These are phyloP conservation scores for Cyrtorhinus lividipennis DNA, from an alignment of 1,140 invertebrate species.

Conservation along the genomic window DNA sequence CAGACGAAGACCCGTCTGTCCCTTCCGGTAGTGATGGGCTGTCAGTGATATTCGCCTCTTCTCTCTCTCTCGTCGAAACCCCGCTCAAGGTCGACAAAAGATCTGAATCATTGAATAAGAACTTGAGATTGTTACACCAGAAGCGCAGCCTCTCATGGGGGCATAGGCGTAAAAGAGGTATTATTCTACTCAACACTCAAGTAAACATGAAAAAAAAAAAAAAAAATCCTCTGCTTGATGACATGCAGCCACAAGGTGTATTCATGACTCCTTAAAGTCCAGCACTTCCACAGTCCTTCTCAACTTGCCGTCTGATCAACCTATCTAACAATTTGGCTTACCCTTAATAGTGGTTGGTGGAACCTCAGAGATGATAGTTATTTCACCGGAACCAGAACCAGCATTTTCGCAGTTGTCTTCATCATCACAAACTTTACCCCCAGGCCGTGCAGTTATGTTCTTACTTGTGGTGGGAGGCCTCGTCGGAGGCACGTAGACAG, in stretches of 20 bases:
- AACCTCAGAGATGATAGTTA: constrained; percentile 28
- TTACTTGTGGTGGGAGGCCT: constrained; percentile 23
- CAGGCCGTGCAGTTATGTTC: constrained; percentile 25
- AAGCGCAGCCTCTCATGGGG: too few relatives aligned
- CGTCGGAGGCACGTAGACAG: constrained; percentile 74
- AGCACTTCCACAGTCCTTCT: too few relatives aligned
- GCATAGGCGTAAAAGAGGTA: too few relatives aligned
- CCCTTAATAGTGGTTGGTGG: constrained; percentile 26
- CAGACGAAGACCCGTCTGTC: neutral
- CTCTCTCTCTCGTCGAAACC: neutral
- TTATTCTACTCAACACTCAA: too few relatives aligned
- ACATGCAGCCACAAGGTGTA: too few relatives aligned
- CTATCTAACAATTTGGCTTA: too few relatives aligned
- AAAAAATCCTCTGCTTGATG: too few relatives aligned
- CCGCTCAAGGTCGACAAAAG: neutral
- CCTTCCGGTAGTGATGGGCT: neutral
- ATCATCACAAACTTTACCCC: constrained; percentile 52
- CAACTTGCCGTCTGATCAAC: too few relatives aligned
- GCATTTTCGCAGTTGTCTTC: constrained; percentile 60
- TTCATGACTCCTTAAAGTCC: too few relatives aligned
- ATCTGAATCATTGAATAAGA: too few relatives aligned
- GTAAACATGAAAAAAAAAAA: too few relatives aligned
- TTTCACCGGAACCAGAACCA: constrained; percentile 52
- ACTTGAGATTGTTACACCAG: too few relatives aligned
- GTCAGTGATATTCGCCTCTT: neutral